Percentiles rank a stretch among this genome's conserved stretches.
phyloP scores from a whole-genome alignment of 2,113 vertebrate genomes.

The Psephotus haematonotus region DNA sequence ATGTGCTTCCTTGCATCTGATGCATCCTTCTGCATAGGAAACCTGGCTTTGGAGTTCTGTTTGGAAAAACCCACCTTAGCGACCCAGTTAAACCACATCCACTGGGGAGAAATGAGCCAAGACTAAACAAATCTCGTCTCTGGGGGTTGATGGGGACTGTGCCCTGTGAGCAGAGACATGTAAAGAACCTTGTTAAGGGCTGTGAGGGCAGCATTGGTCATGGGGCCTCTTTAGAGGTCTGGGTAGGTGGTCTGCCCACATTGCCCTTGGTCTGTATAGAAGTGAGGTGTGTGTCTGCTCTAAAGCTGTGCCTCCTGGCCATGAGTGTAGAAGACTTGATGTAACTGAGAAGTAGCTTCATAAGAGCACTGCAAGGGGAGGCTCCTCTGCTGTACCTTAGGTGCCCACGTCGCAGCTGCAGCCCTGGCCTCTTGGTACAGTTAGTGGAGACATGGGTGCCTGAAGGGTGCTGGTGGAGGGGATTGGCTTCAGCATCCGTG shows the following conservation, averaged over 20 bases:
- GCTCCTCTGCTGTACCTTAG: background rate
- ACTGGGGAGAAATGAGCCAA: background rate
- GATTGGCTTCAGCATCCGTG: fast-evolving
- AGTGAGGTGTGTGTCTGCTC: background rate
- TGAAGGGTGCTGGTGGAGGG: background rate
- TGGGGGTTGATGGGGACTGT: background rate
- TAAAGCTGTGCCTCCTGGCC: background rate
- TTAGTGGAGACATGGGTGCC: fast-evolving
- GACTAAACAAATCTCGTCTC: background rate
- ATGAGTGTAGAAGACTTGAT: fast-evolving
- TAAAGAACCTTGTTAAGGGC: background rate
- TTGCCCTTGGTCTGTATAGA: background rate
- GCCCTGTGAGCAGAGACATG: background rate
- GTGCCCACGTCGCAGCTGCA: background rate
- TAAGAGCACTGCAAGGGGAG: background rate
- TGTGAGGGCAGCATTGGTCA: fast-evolving
- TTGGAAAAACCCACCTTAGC: background rate
- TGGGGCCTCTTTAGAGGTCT: background rate
- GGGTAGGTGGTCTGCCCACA: fast-evolving
- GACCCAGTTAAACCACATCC: fast-evolving
- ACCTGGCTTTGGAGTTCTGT: background rate
- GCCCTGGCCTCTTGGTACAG: background rate
- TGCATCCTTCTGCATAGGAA: background rate
- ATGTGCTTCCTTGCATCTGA: background rate
- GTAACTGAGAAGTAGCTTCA: background rate